Evolutionary conservation across 1,140 invertebrate species (phyloP), one percentile per base, ranked within the genome.

Genomic region (Drosophila nannoptera): DNA sequence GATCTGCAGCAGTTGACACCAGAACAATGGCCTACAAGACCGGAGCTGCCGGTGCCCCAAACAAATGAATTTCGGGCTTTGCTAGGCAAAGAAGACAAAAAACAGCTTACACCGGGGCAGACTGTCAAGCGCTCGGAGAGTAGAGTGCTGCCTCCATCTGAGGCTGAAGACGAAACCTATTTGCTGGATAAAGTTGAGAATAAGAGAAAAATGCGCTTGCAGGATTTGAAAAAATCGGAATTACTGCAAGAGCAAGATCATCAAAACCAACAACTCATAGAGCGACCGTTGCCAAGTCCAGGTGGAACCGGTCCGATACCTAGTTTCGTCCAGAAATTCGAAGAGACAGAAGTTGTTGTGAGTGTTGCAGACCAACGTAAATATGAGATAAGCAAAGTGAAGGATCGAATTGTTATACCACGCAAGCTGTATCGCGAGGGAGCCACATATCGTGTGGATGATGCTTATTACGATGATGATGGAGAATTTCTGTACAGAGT

Each of bases 401-500:
- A 92, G 63, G 90, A 92, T 58, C 90, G 87, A 71, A 94, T 95
- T 69, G 92, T 90, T 61, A 94, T 95, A 56, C 93, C 94, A 5
- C 91, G 91, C 58, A 90, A 92, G 54, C 88, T 91, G 9, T 92
- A 90, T 14, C 92, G 92, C 69, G 88, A 89, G 75, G 93, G 92
- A 16, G 92, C 91, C 33, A 94, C 92, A 11, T 95, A 94, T 77
- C 93, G 93, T 86, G 90, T 95, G 2, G 91, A 93, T 71, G 94
- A 95, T 90, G 94, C 93, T 73, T 95, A 93, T 89, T 95, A 95
- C 88, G 93, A 95, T 88, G 90, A 92, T 84, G 93, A 95, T 91
- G 94, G 94, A 0, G 90, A 91, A 88, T 95, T 95, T 91, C 91
- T 95, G 12, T 95, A 95, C 78, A 90, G 94, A 77, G 92, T 95